Conservation (phyloP, 35 echinoderm and acorn worm genomes). For the Nesometra sesokonis region DNA sequence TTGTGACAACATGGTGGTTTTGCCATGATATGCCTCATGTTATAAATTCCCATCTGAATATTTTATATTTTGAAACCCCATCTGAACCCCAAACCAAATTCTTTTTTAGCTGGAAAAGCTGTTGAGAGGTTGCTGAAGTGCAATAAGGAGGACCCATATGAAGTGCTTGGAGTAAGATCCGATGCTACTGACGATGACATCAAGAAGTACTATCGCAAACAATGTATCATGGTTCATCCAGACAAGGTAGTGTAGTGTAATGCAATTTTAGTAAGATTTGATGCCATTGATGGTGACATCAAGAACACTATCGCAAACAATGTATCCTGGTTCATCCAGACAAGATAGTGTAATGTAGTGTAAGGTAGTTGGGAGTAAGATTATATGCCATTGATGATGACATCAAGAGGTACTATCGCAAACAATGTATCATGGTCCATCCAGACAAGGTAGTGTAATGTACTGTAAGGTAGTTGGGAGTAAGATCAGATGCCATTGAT, state of each 20-base stretch:
- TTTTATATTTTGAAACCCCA: too few species aligned
- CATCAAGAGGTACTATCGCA: constrained; percentile 62
- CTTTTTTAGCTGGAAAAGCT: constrained; percentile 21
- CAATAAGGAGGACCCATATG: constrained; percentile 32
- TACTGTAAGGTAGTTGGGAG: too few species aligned
- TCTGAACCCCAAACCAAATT: too few species aligned
- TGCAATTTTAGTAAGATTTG: too few species aligned
- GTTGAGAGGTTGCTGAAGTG: constrained; percentile 36
- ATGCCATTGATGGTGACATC: too few species aligned
- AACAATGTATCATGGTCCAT: constrained; percentile 56
- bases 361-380: constrained; percentile 42
- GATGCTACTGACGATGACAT: constrained; percentile 49
- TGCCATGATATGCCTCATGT: too few species aligned
- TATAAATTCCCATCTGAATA: too few species aligned
- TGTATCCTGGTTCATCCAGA: too few species aligned
- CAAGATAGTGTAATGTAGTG: too few species aligned
- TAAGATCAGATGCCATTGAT: constrained; percentile 28
- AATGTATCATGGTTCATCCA: constrained; percentile 63
- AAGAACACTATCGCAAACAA: too few species aligned
- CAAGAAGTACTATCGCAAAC: constrained; percentile 65
- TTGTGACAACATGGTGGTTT: too few species aligned
- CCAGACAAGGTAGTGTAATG: constrained; percentile 71
- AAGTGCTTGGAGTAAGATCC: constrained; percentile 44
- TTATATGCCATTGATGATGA: constrained; percentile 42
- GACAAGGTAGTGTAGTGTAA: constrained; percentile 74